Conservation (phyloP, 2,888 invertebrate genomes). For the Drosophila subquinaria region DNA sequence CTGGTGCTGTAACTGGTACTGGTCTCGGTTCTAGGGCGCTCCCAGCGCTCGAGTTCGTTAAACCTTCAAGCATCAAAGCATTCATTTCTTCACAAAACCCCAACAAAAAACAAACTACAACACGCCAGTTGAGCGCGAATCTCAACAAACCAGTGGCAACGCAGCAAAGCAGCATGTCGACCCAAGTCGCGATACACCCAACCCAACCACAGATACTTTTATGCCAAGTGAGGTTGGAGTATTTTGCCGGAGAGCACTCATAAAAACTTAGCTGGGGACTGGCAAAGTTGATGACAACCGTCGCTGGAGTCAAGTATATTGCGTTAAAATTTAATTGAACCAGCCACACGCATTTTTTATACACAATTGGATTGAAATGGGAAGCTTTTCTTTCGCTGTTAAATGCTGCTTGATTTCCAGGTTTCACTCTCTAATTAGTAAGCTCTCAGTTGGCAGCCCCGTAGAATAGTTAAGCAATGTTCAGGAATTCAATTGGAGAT, state of each 20-base stretch:
- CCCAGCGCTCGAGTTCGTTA: slow-evolving; percentile 65
- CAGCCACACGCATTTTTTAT: slow-evolving; percentile 58
- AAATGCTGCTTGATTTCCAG: slow-evolving; percentile 8
- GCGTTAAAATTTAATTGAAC: slow-evolving; percentile 74
- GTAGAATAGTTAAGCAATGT: not conserved
- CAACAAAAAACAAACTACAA: slow-evolving; percentile 41
- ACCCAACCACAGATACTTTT: slow-evolving; percentile 50
- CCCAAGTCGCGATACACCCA: slow-evolving; percentile 49
- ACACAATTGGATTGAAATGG: not conserved
- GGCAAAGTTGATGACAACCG: slow-evolving; percentile 42
- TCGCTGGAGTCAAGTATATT: slow-evolving; percentile 57
- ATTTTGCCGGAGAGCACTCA: slow-evolving; percentile 44
- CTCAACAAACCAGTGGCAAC: slow-evolving; percentile 29
- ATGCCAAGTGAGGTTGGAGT: slow-evolving; percentile 47
- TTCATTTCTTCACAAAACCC: slow-evolving; percentile 67
- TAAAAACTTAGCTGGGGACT: slow-evolving; percentile 46
- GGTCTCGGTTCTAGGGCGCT: slow-evolving; percentile 25
- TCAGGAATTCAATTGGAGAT: not conserved
- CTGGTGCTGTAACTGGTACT: too few species aligned
- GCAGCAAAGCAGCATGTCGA: slow-evolving; percentile 15
- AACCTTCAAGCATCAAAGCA: slow-evolving; percentile 77
- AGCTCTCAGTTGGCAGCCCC: not conserved
- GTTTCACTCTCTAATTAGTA: not conserved
- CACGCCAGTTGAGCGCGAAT: slow-evolving; percentile 61
- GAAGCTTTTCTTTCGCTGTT: not conserved